Base-by-base conservation (phyloP, 1,140 invertebrate species). In the Apis dorsata region DNA sequence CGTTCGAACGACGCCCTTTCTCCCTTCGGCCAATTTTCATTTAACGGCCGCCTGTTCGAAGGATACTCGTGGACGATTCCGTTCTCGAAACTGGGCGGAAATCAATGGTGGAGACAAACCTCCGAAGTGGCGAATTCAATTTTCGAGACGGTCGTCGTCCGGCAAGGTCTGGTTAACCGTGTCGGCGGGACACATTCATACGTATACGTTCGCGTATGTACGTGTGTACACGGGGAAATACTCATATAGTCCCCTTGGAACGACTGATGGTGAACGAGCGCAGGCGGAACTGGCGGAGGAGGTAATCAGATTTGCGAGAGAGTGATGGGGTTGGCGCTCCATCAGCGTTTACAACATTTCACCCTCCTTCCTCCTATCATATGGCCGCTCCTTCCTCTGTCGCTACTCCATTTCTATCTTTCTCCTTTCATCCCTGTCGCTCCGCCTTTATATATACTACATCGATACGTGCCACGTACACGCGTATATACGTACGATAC, bases 251-350 rank as follows among this genome's bases (percentile, higher is more conserved):
- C 4, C 28, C 7, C 11, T 28, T n/a, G 28, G 34, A 72, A 79
- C 63, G 77, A 49, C 65, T 51, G 77, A 63, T 24, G 68, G 76
- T 59, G 73, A 68, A 86, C 78, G 81, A 77, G 70, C 62, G 73
- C 62, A 59, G 69, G 49, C 51, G 53, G 63, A 79, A 59, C 69
- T 57, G 65, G 59, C 9, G 28, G 11, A 44, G 70, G 73, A 75
- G 71, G 66, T 89, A 89, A 89, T 88, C 85, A 89, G 81, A 87
- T 89, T 89, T 89, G 74, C 88, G 65, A 80, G 75, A 85, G 85
- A 86, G 87, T 72, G 81, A 86, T 85, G 86, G 81, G 63, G 75
- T 63, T 68, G 59, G 60, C 60, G 70, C 60, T 88, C 81, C 87
- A 88, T 88, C 87, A 85, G 44, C 81, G 87, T 88, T 85, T 77